Conservation (phyloP, 2,888 invertebrate genomes). For the Lycia hirtaria region DNA sequence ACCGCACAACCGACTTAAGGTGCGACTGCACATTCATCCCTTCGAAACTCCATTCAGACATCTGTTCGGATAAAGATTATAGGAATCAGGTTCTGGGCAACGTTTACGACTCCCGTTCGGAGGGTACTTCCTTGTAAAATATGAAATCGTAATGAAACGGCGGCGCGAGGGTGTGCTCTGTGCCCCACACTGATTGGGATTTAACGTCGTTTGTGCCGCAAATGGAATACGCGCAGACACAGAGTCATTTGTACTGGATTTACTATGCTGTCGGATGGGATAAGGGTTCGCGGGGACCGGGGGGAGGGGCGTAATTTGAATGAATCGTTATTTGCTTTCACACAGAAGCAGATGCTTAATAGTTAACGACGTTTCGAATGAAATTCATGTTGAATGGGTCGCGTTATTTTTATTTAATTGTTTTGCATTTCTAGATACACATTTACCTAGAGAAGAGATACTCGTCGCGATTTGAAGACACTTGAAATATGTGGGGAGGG, state of each 20-base stretch:
- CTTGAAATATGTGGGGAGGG: too few species aligned
- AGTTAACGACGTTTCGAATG: not conserved
- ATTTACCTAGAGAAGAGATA: too few species aligned
- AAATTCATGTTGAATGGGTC: conserved; percentile 1
- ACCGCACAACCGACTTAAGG: too few species aligned
- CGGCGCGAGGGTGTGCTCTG: conserved; percentile 23
- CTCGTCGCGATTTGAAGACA: too few species aligned
- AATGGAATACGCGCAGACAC: conserved; percentile 48
- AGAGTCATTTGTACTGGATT: conserved; percentile 48
- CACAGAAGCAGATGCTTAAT: conserved; percentile 8
- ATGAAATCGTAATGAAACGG: conserved; percentile 51
- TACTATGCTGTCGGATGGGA: conserved; percentile 28
- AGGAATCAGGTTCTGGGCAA: conserved; percentile 19
- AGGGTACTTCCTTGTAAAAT: conserved; percentile 43
- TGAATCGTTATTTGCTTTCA: conserved; percentile 28
- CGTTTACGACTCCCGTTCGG: conserved; percentile 30
- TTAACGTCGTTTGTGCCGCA: conserved; percentile 53
- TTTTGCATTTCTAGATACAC: too few species aligned
- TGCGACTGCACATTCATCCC: too few species aligned
- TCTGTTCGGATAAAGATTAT: conserved; percentile 1
- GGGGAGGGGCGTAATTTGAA: conserved; percentile 22
- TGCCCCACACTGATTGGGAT: conserved; percentile 47
- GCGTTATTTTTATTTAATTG: not conserved
- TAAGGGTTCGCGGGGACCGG: conserved; percentile 7
- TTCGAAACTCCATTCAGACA: conserved; percentile 4